Evolutionary conservation across 2,797 vertebrate species (phyloP).

Genomic region (Phrynocephalus guinanensis): DNA sequence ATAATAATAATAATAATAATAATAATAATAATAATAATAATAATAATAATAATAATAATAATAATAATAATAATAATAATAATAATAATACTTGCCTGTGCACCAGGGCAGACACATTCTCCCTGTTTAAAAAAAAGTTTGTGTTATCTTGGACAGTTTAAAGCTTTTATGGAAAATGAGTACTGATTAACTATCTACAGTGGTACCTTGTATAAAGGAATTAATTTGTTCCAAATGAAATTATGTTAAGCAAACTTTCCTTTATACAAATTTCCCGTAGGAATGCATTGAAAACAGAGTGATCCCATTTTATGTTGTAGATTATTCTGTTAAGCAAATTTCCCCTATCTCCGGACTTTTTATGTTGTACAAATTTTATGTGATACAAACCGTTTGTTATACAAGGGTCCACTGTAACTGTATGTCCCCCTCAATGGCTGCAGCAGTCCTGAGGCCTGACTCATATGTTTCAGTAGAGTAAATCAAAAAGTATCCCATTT

Average conservation of each 20-base stretch:
- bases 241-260: too few relatives aligned
- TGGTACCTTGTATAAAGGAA: too few relatives aligned
- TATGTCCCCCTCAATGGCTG: not conserved
- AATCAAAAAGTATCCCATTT: not conserved
- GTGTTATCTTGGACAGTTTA: constrained; percentile 2
- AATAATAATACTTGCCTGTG: constrained; percentile 62
- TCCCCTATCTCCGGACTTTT: too few relatives aligned
- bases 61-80: constrained; percentile 27
- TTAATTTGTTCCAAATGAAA: too few relatives aligned
- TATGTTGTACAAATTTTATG: too few relatives aligned
- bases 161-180: constrained; percentile 15
- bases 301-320: too few relatives aligned
- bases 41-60: too few relatives aligned
- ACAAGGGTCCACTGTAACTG: not conserved
- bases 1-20: too few relatives aligned
- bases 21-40: not conserved
- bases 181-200: not conserved
- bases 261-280: too few relatives aligned
- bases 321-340: too few relatives aligned
- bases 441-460: not conserved
- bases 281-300: too few relatives aligned
- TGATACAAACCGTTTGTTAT: too few relatives aligned
- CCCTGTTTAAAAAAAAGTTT: constrained; percentile 38
- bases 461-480: constrained; percentile 30
- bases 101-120: constrained; percentile 69